phyloP scores from a whole-genome alignment of 2,888 invertebrate genomes.

The Entomobrya proxima region DNA sequence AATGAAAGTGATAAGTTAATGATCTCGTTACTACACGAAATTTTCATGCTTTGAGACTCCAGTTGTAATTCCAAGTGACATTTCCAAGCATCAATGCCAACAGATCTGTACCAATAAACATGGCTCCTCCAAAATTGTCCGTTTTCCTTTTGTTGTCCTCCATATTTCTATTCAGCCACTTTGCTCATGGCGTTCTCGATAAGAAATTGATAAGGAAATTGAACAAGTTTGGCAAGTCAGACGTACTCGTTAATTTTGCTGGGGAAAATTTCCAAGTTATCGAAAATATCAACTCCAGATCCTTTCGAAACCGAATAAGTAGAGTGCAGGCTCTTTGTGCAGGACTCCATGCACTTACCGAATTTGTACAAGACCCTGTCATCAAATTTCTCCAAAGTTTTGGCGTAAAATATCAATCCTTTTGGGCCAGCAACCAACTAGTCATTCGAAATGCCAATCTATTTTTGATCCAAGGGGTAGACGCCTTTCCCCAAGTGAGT shows the following conservation, averaged over 20 bases:
- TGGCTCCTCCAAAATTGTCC: not conserved
- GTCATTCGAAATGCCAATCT: constrained; percentile 20
- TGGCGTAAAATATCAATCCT: not conserved
- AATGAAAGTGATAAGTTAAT: too few species aligned
- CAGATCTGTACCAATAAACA: too few species aligned
- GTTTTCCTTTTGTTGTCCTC: not conserved
- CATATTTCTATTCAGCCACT: too few species aligned
- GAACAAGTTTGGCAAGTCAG: not conserved
- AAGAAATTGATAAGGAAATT: not conserved
- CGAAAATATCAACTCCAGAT: not conserved
- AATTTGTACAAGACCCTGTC: not conserved
- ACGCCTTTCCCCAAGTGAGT: constrained; percentile 23
- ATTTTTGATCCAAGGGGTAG: constrained; percentile 1
- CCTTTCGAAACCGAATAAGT: not conserved
- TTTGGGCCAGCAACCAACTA: constrained; percentile 50
- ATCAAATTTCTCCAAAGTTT: not conserved
- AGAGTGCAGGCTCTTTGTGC: not conserved
- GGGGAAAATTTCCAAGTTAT: constrained; percentile 14
- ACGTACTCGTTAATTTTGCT: constrained; percentile 23
- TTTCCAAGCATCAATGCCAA: too few species aligned
- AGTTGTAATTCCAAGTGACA: too few species aligned
- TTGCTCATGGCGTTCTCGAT: not conserved
- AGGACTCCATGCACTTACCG: not conserved
- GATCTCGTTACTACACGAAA: too few species aligned
- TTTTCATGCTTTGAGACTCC: too few species aligned